phyloP scores from a whole-genome alignment of 2,113 vertebrate species.

The Nanorana parkeri region DNA sequence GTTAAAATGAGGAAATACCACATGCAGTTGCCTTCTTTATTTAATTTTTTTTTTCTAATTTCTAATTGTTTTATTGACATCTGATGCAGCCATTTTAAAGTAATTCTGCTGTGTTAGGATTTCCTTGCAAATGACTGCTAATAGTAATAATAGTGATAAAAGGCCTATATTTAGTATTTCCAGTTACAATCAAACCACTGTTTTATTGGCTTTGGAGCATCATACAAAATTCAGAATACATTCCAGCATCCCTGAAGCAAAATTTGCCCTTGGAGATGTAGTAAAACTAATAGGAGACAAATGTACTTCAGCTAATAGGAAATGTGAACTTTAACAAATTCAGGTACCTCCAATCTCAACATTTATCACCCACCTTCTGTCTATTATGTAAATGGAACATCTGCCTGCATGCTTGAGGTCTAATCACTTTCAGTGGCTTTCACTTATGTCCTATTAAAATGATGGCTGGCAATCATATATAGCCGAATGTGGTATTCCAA shows the following conservation, averaged over 20 bases:
- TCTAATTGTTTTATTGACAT: too few species aligned
- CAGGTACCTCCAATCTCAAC: slow-evolving; percentile 39
- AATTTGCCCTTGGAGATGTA: slow-evolving; percentile 51
- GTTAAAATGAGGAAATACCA: too few species aligned
- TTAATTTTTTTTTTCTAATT: too few species aligned
- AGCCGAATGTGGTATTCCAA: slow-evolving; percentile 1
- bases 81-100: too few species aligned
- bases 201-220: neutral
- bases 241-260: slow-evolving; percentile 35
- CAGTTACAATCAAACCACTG: slow-evolving; percentile 5
- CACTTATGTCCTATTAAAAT: slow-evolving; percentile 43
- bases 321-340: slow-evolving; percentile 52
- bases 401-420: slow-evolving; percentile 40
- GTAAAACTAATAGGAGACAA: slow-evolving; percentile 50
- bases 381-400: slow-evolving; percentile 50
- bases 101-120: neutral
- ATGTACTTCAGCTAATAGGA: slow-evolving; percentile 41
- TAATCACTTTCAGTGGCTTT: slow-evolving; percentile 47
- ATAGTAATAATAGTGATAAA: neutral
- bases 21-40: too few species aligned
- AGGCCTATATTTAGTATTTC: neutral
- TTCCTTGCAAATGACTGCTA: neutral
- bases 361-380: slow-evolving; percentile 53
- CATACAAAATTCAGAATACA: slow-evolving; percentile 19
- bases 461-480: slow-evolving; percentile 30